These are phyloP conservation scores for Protonibea diacanthus DNA, from an alignment of 2,797 vertebrate species.

Conservation along the genomic window DNA sequence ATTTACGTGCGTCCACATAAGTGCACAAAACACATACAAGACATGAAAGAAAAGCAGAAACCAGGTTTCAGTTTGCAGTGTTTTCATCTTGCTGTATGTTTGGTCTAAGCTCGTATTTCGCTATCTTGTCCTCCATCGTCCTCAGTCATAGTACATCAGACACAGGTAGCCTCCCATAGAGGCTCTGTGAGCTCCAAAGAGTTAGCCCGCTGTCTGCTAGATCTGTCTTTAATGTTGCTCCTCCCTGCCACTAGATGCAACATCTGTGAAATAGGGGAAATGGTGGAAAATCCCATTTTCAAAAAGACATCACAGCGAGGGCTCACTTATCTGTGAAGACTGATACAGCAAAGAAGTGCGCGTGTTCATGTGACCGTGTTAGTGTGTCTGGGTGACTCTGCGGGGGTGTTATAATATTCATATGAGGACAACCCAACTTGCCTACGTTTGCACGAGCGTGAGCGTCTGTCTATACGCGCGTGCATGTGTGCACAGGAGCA, in stretches of 20 bases:
- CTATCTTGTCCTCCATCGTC: slow-evolving; percentile 32
- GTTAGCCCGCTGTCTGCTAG: slow-evolving; percentile 40
- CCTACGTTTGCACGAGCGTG: background rate
- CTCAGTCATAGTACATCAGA: slow-evolving; percentile 37
- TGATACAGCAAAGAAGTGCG: slow-evolving; percentile 45
- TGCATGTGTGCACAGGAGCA: slow-evolving; percentile 45
- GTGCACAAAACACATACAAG: slow-evolving; percentile 3
- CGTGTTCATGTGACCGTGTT: slow-evolving; percentile 21
- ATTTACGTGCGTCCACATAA: background rate
- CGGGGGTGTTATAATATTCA: slow-evolving; percentile 26
- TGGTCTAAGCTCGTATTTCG: slow-evolving; percentile 17
- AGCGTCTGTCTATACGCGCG: background rate
- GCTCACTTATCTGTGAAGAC: slow-evolving; percentile 57
- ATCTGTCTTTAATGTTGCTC: slow-evolving; percentile 62
- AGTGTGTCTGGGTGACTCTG: slow-evolving; percentile 35
- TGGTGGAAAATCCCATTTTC: slow-evolving; percentile 62
- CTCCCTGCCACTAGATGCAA: slow-evolving; percentile 57
- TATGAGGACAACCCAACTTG: background rate
- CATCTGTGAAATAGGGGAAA: slow-evolving; percentile 64
- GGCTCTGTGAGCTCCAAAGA: slow-evolving; percentile 31
- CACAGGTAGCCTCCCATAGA: slow-evolving; percentile 42
- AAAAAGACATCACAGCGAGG: slow-evolving; percentile 58
- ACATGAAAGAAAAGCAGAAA: slow-evolving; percentile 23
- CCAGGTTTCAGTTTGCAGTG: slow-evolving; percentile 6
- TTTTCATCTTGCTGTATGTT: slow-evolving; percentile 35